These are phyloP conservation scores for Acomys russatus DNA, from an alignment of 2,797 vertebrate genomes.

Conservation along the genomic window DNA sequence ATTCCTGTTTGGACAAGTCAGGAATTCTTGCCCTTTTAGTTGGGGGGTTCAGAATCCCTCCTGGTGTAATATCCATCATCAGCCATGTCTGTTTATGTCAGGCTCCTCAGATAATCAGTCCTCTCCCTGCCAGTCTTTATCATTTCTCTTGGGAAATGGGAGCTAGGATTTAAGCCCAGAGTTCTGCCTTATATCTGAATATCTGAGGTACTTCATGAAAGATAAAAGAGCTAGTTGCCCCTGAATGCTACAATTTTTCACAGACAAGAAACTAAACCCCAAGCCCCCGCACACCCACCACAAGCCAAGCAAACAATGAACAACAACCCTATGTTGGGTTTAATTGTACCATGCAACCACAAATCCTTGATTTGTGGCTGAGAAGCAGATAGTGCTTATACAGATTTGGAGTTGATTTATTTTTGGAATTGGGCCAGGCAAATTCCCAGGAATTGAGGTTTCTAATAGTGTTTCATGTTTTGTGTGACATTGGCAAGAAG, in stretches of 20 bases:
- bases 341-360: slow-evolving; percentile 34
- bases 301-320: neutral
- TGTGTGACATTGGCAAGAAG: neutral
- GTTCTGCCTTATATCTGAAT: neutral
- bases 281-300: too few relatives aligned
- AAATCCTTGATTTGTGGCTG: slow-evolving; percentile 52
- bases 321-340: neutral
- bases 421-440: slow-evolving; percentile 27
- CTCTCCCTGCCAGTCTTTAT: accelerated
- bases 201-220: neutral
- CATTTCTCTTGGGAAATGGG: slow-evolving; percentile 21
- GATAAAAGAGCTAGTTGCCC: neutral
- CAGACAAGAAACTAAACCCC: neutral
- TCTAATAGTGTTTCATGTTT: slow-evolving; percentile 22
- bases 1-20: neutral
- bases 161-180: neutral
- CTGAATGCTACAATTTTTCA: neutral
- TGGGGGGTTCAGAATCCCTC: neutral
- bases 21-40: neutral
- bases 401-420: slow-evolving; percentile 51
- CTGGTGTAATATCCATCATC: neutral
- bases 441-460: neutral
- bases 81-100: neutral
- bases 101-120: neutral
- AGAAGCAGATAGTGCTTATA: slow-evolving; percentile 64